Base-by-base conservation (phyloP, 1,140 invertebrate genomes). In the Psilanteris sp. region DNA sequence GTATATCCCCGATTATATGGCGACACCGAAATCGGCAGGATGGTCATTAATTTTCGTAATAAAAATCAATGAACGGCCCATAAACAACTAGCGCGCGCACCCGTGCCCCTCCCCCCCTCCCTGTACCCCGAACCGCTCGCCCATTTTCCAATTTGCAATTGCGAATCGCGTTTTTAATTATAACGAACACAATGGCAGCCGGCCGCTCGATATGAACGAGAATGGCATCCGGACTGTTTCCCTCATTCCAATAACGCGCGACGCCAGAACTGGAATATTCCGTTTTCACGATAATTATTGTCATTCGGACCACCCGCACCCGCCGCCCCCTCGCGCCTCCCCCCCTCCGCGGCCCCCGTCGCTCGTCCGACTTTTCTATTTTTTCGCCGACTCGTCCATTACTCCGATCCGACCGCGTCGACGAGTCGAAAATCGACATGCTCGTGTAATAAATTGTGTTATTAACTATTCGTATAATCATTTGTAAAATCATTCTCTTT, bases 81-180 rank as follows among this genome's bases (percentile, higher is more conserved):
- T 88, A 89, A 89, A 89, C 86, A 86, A 87, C 84, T 81, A 77
- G 54, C 61, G 57, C 79, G 79, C 76, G 77, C 75, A 79, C 75
- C 79, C 74, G 39, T 46, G 64, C 55, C 72, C 55, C 54, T n/a
- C n/a, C n/a, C n/a, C n/a, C n/a, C n/a, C n/a, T n/a, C n/a, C n/a
- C n/a, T n/a, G n/a, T n/a, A n/a, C n/a, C 72, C 54, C 55, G 43
- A 54, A 41, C 64, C 54, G 46, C 61, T 64, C 64, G 41, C 66
- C 73, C 66, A 88, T 87, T 88, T 89, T 89, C 86, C 87, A 88
- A 89, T 89, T 89, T 88, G 87, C 87, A 87, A 89, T 88, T 89
- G 86, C 85, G 86, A 88, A 87, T 88, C 81, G 87, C 84, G 87
- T 89, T 88, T 89, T 89, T 89, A 89, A 89, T 89, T 89, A 89